Evolutionary conservation across 2,113 vertebrate species (phyloP).

Genomic region (Heloderma charlesbogerti): DNA sequence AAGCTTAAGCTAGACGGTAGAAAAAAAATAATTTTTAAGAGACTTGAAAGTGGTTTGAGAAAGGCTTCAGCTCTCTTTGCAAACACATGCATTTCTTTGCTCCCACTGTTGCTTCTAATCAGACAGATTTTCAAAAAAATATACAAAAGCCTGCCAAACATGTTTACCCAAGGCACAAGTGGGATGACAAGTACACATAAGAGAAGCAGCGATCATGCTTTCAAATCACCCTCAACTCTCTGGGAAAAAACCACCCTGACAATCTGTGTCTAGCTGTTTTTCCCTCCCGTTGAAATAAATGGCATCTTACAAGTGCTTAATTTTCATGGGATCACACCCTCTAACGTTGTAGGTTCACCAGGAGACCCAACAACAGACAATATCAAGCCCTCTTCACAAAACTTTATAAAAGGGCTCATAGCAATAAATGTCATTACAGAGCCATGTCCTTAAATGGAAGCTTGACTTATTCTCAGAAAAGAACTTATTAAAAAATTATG

Average conservation of each 20-base stretch:
- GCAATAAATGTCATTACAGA: background rate
- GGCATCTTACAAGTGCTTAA: background rate
- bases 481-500: background rate
- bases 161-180: background rate
- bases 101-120: background rate
- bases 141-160: background rate
- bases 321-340: background rate
- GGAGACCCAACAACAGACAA: accelerated
- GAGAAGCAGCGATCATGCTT: background rate
- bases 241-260: background rate
- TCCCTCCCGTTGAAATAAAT: background rate
- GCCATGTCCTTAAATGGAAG: background rate
- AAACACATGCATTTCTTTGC: background rate
- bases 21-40: background rate
- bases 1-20: background rate
- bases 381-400: background rate
- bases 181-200: background rate
- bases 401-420: background rate
- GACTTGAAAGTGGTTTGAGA: background rate
- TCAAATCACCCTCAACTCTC: background rate
- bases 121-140: background rate
- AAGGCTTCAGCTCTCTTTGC: background rate
- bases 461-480: background rate
- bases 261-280: background rate
- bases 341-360: background rate